These are phyloP conservation scores for Sphaeridia pumilis DNA, from an alignment of 2,888 invertebrate species.

Conservation along the genomic window DNA sequence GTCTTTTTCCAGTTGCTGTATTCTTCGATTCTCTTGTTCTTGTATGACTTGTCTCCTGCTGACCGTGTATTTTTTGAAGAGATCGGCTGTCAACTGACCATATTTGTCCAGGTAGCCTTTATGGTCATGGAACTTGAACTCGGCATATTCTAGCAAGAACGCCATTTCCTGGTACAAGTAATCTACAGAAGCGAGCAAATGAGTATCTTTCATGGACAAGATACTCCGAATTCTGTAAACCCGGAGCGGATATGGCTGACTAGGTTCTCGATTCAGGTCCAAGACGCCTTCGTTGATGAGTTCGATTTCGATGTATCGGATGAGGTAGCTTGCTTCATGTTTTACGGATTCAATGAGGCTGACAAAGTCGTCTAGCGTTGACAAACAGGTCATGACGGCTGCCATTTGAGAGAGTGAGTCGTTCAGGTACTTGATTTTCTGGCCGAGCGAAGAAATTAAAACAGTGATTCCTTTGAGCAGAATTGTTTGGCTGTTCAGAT, in stretches of 20 bases:
- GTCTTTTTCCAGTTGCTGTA: slow-evolving; percentile 1
- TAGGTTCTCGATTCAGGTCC: slow-evolving; percentile 9
- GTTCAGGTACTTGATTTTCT: not conserved
- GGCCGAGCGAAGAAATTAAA: not conserved
- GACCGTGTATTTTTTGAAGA: slow-evolving; percentile 12
- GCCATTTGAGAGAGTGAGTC: slow-evolving; percentile 2
- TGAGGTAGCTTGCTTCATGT: slow-evolving; percentile 11
- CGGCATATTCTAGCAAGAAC: slow-evolving; percentile 5
- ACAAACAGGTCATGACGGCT: slow-evolving; percentile 3
- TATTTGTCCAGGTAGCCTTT: slow-evolving; percentile 5
- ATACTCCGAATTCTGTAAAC: slow-evolving; percentile 9
- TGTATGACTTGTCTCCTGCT: slow-evolving; percentile 11
- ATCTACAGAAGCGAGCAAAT: slow-evolving; percentile 9
- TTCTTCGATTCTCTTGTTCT: slow-evolving; percentile 5
- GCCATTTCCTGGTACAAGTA: slow-evolving; percentile 12
- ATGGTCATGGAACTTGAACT: slow-evolving; percentile 4
- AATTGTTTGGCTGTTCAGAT: slow-evolving; percentile 6
- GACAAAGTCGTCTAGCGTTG: slow-evolving; percentile 12
- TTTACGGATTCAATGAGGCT: slow-evolving; percentile 10
- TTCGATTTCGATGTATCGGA: slow-evolving; percentile 12
- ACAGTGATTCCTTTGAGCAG: slow-evolving; percentile 5
- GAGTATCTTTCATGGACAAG: slow-evolving; percentile 10
- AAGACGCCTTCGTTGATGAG: slow-evolving; percentile 11
- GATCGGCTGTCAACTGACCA: slow-evolving; percentile 11
- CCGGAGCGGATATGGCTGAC: slow-evolving; percentile 1